Evolutionary conservation across 2,113 vertebrate species (phyloP), one percentile per base, ranked within the genome.

Genomic region (Propithecus coquereli): DNA sequence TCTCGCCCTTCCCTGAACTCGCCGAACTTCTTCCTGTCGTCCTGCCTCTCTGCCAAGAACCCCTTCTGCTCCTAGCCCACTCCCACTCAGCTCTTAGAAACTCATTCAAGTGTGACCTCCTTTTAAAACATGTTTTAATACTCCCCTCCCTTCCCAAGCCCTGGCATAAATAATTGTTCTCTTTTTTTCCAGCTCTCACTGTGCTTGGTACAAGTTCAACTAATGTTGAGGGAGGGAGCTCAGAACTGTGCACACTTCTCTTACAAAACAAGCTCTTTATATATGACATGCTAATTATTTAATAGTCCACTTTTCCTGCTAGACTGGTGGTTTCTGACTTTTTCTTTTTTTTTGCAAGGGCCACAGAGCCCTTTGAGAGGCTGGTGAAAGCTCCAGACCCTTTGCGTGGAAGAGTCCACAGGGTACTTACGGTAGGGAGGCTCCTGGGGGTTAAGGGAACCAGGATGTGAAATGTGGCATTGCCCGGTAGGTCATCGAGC

Each of bases 11-110:
- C 45, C 22, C 18, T 59, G 63, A 79, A 54, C 40, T n/a, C 30
- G 2, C 10, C 3, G 12, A 5, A 1, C 32, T 17, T 22, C 66
- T 68, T 61, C 71, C 0, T 0, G 57, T 0, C 22, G 27, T 12
- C 20, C 32, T 27, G 17, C 63, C 47, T 84, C 43, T 84, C 76
- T 87, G 50, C 50, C n/a, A 61, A 79, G 43, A 59, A 59, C 66
- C 30, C 30, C 14, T 50, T 63, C 52, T 14, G 0, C 25, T 63
- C 40, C 76, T 37, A 96, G 25, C 9, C 5, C 5, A 16, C 50
- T 17, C 83, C n/a, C 27, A 10, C 50, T 16, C 20, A 13, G 27
- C 65, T 59, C 76, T 81, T 37, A 22, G 25, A 47, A 20, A 6
- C 14, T 40, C 52, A 2, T 37, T 47, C 52, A 45, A 40, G 52